Conservation (phyloP, 2,888 invertebrate genomes). For the Melinaea menophilus region DNA sequence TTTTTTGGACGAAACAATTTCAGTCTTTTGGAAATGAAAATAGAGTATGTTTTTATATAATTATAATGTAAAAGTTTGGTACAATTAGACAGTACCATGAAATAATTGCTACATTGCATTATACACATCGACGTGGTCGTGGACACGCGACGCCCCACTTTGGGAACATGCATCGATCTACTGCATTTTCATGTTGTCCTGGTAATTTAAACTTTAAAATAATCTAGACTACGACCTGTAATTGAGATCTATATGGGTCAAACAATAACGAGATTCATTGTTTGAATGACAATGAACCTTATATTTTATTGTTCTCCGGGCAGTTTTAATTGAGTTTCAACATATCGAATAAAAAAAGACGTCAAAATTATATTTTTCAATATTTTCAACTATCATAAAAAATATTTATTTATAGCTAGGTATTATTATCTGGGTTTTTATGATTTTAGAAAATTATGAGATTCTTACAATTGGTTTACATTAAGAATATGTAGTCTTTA, state of each 20-base stretch:
- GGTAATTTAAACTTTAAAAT: not conserved
- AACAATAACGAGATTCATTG: slow-evolving; percentile 2
- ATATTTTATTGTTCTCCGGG: not conserved
- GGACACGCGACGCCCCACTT: slow-evolving; percentile 48
- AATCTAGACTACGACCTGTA: slow-evolving; percentile 2
- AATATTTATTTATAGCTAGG: too few relatives aligned
- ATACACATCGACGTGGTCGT: slow-evolving; percentile 21
- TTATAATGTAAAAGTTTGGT: not conserved
- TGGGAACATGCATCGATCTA: slow-evolving; percentile 38
- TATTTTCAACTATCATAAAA: too few relatives aligned
- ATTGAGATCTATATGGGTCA: not conserved
- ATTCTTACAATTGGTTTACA: too few relatives aligned
- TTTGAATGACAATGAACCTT: slow-evolving; percentile 1
- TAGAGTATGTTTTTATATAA: not conserved
- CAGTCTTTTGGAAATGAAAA: not conserved
- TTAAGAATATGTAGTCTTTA: too few relatives aligned
- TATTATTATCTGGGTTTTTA: too few relatives aligned
- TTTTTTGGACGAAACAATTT: too few relatives aligned
- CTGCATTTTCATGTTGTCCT: slow-evolving; percentile 15
- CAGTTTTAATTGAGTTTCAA: not conserved
- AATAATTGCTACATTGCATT: slow-evolving; percentile 34
- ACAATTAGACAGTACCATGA: slow-evolving; percentile 16
- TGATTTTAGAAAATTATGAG: too few relatives aligned
- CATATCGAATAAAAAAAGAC: too few relatives aligned
- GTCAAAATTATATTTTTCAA: too few relatives aligned